These are phyloP conservation scores for Dromas ardeola DNA, from an alignment of 2,113 vertebrate genomes.

Conservation along the genomic window DNA sequence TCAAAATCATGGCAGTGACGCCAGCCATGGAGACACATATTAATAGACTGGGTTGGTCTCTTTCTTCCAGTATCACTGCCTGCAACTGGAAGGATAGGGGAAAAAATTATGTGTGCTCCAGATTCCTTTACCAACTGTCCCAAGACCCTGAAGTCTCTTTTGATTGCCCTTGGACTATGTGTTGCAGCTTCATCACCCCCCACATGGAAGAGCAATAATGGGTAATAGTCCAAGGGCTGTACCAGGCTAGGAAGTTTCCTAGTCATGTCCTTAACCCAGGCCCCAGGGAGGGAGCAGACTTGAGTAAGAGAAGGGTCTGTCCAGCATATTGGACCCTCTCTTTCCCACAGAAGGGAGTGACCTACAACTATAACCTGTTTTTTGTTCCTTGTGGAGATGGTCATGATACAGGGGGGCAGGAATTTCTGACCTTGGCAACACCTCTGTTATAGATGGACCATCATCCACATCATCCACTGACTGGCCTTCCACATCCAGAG, in stretches of 20 bases:
- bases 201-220: neutral
- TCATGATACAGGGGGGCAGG: no score
- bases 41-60: neutral
- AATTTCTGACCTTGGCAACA: neutral
- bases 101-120: neutral
- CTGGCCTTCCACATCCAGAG: neutral
- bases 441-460: neutral
- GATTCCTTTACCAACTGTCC: neutral
- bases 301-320: neutral
- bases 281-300: neutral
- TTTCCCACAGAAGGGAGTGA: neutral
- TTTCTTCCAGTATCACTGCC: neutral
- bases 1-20: neutral
- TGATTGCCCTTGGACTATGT: neutral
- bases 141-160: neutral
- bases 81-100: neutral
- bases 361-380: neutral
- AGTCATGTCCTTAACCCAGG: neutral
- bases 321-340: neutral
- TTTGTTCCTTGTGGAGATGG: neutral
- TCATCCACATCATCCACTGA: neutral
- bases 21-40: neutral
- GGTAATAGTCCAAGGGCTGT: neutral
- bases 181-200: neutral
- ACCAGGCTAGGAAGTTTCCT: neutral